Evolutionary conservation across 2,113 vertebrate genomes (phyloP), one percentile per base, ranked within the genome.

Genomic region (Plectropomus leopardus): DNA sequence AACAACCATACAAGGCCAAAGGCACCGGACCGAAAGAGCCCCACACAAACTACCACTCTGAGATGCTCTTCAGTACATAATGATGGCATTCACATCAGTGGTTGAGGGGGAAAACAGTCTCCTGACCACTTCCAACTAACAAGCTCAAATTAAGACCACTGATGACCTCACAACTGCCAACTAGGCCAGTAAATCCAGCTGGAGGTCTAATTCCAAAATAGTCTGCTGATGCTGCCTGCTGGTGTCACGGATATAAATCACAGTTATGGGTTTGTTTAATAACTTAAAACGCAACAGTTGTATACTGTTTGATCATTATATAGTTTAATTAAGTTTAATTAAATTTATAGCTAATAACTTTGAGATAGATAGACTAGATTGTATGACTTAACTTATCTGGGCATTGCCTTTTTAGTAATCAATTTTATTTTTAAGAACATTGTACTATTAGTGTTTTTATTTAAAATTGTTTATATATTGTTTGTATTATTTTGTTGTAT

Each of bases 41-140:
- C 80, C 90, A 88, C 84, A 75, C 86, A 93, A 93, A 91, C 79
- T 92, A 88, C 84, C 81, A 84, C 82, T 86, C 82, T 87, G 88
- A 84, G 88, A 76, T 45, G 76, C 80, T 72, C 42, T 32, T 67
- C 80, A 59, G 54, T 24, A 26, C 90, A 93, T 93, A 93, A 93
- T 91, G 89, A 93, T 82, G 86, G 89, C 75, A 91, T 90, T 93
- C 87, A 90, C 85, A 71, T 92, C 66, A 89, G 92, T 87, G 92
- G 88, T 92, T 87, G 76, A 87, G 78, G 76, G 75, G 82, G 88
- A 34, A 85, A 83, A 67, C 73, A 71, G 84, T 83, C 83, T 92
- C 85, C 82, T 90, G 88, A 92, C 93, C 92, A 93, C 88, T 88
- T 93, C 91, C 92, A 91, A 91, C 79, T 79, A 88, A 92, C 85